These are phyloP conservation scores for Pinna nobilis DNA, from an alignment of 1,140 invertebrate species.

Conservation along the genomic window DNA sequence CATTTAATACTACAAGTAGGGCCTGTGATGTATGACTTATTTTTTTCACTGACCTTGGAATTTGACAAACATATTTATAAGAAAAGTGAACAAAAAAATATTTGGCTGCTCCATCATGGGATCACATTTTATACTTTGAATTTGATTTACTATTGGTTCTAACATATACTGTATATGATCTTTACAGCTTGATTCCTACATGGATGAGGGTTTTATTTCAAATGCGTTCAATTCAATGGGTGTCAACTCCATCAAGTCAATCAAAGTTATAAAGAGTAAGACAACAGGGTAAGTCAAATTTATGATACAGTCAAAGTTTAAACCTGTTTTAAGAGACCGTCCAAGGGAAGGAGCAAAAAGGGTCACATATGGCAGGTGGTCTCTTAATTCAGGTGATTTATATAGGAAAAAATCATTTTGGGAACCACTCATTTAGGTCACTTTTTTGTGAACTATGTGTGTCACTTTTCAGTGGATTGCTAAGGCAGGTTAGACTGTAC, in stretches of 20 bases:
- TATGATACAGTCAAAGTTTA: not conserved
- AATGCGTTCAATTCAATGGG: conserved; percentile 93
- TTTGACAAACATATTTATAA: not conserved
- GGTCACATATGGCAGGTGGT: too few relatives aligned
- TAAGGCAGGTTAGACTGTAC: too few relatives aligned
- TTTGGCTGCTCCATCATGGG: not conserved
- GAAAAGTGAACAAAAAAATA: not conserved
- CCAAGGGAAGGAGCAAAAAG: too few relatives aligned
- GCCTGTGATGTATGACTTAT: not conserved
- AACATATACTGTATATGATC: too few relatives aligned
- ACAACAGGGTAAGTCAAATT: conserved; percentile 80
- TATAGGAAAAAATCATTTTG: too few relatives aligned
- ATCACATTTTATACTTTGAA: not conserved
- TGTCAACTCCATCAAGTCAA: conserved; percentile 78
- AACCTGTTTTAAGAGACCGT: too few relatives aligned
- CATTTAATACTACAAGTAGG: not conserved
- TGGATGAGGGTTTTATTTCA: conserved; percentile 95
- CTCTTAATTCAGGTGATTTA: too few relatives aligned
- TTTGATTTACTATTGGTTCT: too few relatives aligned
- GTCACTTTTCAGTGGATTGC: too few relatives aligned
- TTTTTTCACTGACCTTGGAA: not conserved
- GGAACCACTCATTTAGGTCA: too few relatives aligned
- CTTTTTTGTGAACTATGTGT: too few relatives aligned
- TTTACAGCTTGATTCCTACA: conserved; percentile 90
- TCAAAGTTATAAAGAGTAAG: conserved; percentile 95